Percentiles rank a stretch among this genome's conserved stretches.
Conservation (phyloP, 2,113 vertebrate genomes). For the Megaleporinus macrocephalus region DNA sequence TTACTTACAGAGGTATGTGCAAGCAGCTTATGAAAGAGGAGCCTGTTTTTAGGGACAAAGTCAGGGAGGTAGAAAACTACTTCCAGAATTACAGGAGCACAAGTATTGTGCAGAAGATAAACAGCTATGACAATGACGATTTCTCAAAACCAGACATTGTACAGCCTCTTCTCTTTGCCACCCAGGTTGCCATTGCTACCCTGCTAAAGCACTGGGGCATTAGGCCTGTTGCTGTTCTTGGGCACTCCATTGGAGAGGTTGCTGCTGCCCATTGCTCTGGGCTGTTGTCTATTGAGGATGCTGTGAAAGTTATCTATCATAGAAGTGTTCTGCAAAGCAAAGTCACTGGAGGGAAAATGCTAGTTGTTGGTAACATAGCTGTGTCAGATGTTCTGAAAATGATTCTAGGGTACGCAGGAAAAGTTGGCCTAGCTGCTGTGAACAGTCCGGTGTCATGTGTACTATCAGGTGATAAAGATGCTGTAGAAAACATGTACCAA, state of each 20-base stretch:
- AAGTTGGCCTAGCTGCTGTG: slow-evolving; percentile 81
- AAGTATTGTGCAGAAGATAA: slow-evolving; percentile 70
- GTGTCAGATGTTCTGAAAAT: slow-evolving; percentile 73
- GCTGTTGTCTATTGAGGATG: slow-evolving; percentile 83
- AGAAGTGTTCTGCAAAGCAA: slow-evolving; percentile 83
- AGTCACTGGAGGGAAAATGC: slow-evolving; percentile 82
- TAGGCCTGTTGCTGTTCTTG: slow-evolving; percentile 77
- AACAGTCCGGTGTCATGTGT: slow-evolving; percentile 87
- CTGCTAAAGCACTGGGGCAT: slow-evolving; percentile 85
- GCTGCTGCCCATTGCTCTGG: slow-evolving; percentile 87
- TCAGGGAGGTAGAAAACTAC: slow-evolving; percentile 70
- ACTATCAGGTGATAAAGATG: slow-evolving; percentile 78
- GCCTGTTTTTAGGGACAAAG: slow-evolving; percentile 79
- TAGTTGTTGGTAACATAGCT: slow-evolving; percentile 83
- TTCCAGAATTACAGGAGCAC: slow-evolving; percentile 64
- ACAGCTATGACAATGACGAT: slow-evolving; percentile 65
- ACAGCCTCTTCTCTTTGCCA: slow-evolving; percentile 84
- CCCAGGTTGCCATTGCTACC: slow-evolving; percentile 81
- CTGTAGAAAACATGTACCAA: slow-evolving; percentile 70
- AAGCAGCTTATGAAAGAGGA: slow-evolving; percentile 78
- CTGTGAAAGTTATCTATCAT: slow-evolving; percentile 82
- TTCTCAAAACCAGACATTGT: slow-evolving; percentile 73
- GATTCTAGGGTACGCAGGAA: slow-evolving; percentile 73
- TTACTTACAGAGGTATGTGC: slow-evolving; percentile 81
- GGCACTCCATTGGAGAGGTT: slow-evolving; percentile 86